Evolutionary conservation across 2,797 vertebrate species (phyloP), one percentile per base, ranked within the genome.

Genomic region (Poeciliopsis gracilis): DNA sequence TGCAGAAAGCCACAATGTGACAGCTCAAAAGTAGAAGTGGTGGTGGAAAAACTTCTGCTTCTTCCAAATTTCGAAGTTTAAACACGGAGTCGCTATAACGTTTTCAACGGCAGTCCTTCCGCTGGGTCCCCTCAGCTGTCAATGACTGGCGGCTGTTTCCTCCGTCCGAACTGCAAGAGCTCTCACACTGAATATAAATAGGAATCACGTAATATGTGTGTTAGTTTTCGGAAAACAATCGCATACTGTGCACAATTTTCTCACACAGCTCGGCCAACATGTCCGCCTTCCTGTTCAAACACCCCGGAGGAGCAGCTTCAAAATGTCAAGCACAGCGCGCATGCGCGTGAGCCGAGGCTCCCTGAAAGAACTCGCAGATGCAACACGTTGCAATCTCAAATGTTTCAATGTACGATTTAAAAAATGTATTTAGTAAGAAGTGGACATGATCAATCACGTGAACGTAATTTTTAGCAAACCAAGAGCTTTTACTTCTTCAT

Each of bases 261-360:
- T 94, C 92, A 90, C 91, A 91, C 94, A 91, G 93, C 87, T 90
- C 89, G 93, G 88, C 95, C 96, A 98, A 97, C 95, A 98, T 98
- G 97, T 98, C 97, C 96, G 97, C 97, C 97, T 97, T 97, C 97
- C 97, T 97, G 97, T 97, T 97, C 97, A 97, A 97, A 97, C 95
- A 95, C 79, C 89, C 89, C 87, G 89, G 89, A 94, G 93, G 86
- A 90, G 89, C 90, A 61, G 91, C 94, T 95, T 94, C 92, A 92
- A 95, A 93, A 92, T 87, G 93, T 90, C 90, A 90, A n/a, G 30
- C 5, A 92, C 43, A 69, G 41, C 83, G 94, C 95, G 96, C 96
- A 95, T 94, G 96, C 90, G 95, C 93, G 8, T 0, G 0, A 47
- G 45, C 9, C 12, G 49, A 76, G 80, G 55, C 78, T 75, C 88